Base-by-base conservation (phyloP, 2,888 invertebrate genomes). In the Glyphotaelius pellucidus region DNA sequence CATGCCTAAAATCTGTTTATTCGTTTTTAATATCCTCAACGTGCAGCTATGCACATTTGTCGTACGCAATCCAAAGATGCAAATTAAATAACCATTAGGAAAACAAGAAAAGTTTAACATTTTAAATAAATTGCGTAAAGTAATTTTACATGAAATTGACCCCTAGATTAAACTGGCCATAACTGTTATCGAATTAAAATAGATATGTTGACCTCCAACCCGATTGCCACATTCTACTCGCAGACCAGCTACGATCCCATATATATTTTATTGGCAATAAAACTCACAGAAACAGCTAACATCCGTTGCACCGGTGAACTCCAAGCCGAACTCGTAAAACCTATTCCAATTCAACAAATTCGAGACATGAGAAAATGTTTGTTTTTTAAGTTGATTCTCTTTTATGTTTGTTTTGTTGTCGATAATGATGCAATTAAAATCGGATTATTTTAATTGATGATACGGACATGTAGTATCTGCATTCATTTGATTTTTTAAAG, bases 231-330 rank as follows among this genome's bases (percentile, higher is more conserved):
- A 38, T 79, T 89, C 19, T 80, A 11, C 38, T 89, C 38, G 30
- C 80, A 89, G 79, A 80, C 80, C 79, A 80, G 35, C 80, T 31
- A 80, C 67, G 19, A 31, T 79, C 79, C 88, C 32, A 38, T 38
- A 67, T 89, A 89, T 9, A 35, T 89, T 87, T 89, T 89, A 89
- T 89, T 67, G 79, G 80, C 80, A 89, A 80, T 89, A 89, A 89
- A 89, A 89, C 79, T 32, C 9, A 89, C 67, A 89, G 79, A 79
- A 86, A 89, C 79, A n/a, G 67, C 67, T 42, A 80, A 80, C 88
- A 89, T 79, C 88, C 88, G 88, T 80, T 89, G 88, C 88, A 89
- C n/a, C 80, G 79, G 80, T 86, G 83, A 83, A 38, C 83, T 32
- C 35, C 15, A 19, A 15, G 38, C 35, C 35, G 38, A 35, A 19